Percentiles rank a stretch among this genome's conserved stretches.
phyloP scores from a whole-genome alignment of 2,797 vertebrate species.

The Sebastes goodei region DNA sequence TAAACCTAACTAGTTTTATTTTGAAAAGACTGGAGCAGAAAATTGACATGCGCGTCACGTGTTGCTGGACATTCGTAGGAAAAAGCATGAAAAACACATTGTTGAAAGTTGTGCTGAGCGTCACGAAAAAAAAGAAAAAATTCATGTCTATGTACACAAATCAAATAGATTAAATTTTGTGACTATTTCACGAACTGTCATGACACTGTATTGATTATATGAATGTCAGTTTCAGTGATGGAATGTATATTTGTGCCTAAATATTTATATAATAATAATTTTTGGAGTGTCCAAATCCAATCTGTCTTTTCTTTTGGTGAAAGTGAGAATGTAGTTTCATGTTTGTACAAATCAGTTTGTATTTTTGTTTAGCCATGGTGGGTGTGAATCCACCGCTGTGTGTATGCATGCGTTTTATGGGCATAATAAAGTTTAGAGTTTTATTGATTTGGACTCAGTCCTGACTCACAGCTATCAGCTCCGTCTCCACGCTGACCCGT shows the following conservation, averaged over 20 bases:
- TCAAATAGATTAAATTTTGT: too few species aligned
- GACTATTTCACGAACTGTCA: too few species aligned
- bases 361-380: neutral
- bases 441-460: slow-evolving; percentile 59
- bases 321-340: neutral
- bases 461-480: slow-evolving; percentile 56
- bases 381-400: slow-evolving; percentile 17
- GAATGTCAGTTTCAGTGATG: neutral
- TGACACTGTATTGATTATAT: neutral
- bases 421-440: slow-evolving; percentile 50
- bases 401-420: slow-evolving; percentile 47
- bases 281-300: neutral
- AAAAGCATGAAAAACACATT: too few species aligned
- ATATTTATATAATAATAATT: neutral
- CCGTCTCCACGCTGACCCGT: slow-evolving; percentile 37
- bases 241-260: neutral
- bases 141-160: too few species aligned
- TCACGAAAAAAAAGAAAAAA: too few species aligned
- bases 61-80: too few species aligned
- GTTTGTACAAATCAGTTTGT: neutral
- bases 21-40: too few species aligned
- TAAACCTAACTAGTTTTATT: too few species aligned
- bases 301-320: neutral
- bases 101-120: too few species aligned
- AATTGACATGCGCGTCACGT: too few species aligned